Percentiles rank a stretch among this genome's conserved stretches.
phyloP scores from a whole-genome alignment of 2,888 invertebrate genomes.

The Argyresthia albistria region DNA sequence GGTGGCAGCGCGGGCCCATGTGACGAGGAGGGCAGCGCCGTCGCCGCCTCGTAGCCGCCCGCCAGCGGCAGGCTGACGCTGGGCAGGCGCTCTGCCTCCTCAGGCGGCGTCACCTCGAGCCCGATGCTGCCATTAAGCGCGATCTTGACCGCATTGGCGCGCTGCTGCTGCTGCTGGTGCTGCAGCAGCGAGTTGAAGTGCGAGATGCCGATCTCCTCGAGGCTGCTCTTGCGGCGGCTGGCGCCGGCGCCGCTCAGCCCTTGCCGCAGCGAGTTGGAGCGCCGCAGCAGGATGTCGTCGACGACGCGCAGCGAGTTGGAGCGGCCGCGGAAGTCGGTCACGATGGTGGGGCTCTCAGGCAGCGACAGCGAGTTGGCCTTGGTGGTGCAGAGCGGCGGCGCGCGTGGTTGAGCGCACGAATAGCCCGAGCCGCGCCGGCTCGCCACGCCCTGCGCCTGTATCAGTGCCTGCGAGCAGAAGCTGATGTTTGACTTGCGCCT shows the following conservation, averaged over 20 bases:
- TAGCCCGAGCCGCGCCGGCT: constrained; percentile 81
- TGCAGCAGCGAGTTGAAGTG: constrained; percentile 81
- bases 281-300: constrained; percentile 86
- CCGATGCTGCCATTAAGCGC: constrained; percentile 90
- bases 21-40: constrained; percentile 49
- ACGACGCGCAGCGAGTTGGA: constrained; percentile 91
- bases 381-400: constrained; percentile 85
- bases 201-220: constrained; percentile 89
- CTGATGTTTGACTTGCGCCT: constrained; percentile 92
- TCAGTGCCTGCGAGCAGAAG: constrained; percentile 86
- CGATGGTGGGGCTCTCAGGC: constrained; percentile 89
- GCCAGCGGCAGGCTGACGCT: constrained; percentile 30
- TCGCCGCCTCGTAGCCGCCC: constrained; percentile 65
- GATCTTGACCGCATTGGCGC: constrained; percentile 85
- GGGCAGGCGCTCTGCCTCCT: constrained; percentile 72
- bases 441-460: constrained; percentile 64
- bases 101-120: constrained; percentile 83
- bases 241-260: constrained; percentile 79
- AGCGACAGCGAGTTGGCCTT: constrained; percentile 92
- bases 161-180: constrained; percentile 65
- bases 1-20: constrained; percentile 34
- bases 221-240: constrained; percentile 84
- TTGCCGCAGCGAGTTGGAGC: constrained; percentile 88
- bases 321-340: constrained; percentile 83
- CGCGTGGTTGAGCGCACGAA: constrained; percentile 75